Evolutionary conservation across 2,888 invertebrate species (phyloP).

Genomic region (Drosophila pseudotakahashii): DNA sequence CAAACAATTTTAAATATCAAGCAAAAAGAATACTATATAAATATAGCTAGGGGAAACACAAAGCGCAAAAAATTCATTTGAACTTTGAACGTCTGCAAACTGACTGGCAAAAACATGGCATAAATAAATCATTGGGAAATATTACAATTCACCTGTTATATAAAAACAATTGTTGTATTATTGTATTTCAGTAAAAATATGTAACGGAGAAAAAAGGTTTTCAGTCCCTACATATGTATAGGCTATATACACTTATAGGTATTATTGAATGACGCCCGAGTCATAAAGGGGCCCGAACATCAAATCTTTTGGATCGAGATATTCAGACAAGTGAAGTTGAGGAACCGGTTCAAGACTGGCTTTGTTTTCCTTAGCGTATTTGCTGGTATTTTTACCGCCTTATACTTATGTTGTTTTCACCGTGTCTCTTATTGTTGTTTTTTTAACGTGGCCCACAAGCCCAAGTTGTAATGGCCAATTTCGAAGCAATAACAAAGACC

Average conservation of each 20-base stretch:
- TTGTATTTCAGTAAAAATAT: background rate
- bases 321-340: conserved; percentile 21
- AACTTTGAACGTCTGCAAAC: conserved; percentile 71
- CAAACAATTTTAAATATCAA: background rate
- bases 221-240: background rate
- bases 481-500: conserved; percentile 4
- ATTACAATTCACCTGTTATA: conserved; percentile 1
- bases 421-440: conserved; percentile 42
- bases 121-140: background rate
- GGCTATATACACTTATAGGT: background rate
- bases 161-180: conserved; percentile 1
- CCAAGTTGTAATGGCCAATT: conserved; percentile 21
- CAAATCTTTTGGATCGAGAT: conserved; percentile 2
- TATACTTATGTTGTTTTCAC: conserved; percentile 39
- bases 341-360: conserved; percentile 55
- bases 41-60: background rate
- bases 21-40: background rate
- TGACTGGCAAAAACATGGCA: background rate
- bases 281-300: conserved; percentile 27
- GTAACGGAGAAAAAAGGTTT: background rate
- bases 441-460: conserved; percentile 47
- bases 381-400: conserved; percentile 12
- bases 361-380: conserved; percentile 30
- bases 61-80: conserved; percentile 22
- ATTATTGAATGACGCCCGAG: conserved; percentile 7